Conservation (phyloP, 2,797 vertebrate species). For the Mico argentatus region DNA sequence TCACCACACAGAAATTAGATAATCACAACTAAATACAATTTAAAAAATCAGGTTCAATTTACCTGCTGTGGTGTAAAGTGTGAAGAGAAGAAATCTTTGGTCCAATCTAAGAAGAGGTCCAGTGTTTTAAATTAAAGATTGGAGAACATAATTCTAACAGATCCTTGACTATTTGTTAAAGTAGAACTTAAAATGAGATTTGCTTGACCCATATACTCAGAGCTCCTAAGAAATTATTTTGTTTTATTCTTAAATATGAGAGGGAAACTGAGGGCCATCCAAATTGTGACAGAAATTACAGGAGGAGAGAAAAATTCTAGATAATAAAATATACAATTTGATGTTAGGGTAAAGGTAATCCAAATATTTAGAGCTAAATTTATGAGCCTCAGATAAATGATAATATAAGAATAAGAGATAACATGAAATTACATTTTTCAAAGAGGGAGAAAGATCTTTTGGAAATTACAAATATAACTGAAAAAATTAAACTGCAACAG, state of each 20-base stretch:
- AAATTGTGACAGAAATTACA: not conserved
- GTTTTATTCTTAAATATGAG: not conserved
- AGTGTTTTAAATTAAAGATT: not conserved
- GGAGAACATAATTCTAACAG: not conserved
- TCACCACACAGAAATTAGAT: not conserved
- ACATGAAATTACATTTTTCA: not conserved
- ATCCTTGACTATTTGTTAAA: not conserved
- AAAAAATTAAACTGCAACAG: not conserved
- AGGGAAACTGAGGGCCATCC: not conserved
- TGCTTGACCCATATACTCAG: not conserved
- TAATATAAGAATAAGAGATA: not conserved
- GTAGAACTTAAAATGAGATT: not conserved
- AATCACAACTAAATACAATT: not conserved
- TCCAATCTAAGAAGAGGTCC: not conserved
- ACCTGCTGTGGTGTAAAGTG: not conserved
- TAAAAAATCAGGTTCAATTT: not conserved
- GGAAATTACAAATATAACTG: not conserved
- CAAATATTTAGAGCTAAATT: not conserved
- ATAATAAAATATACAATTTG: not conserved
- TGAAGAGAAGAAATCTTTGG: not conserved
- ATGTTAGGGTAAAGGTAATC: not conserved
- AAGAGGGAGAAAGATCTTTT: not conserved
- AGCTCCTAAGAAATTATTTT: not conserved
- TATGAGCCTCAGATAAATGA: not conserved
- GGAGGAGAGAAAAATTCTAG: not conserved